Conservation (phyloP, 2,888 invertebrate genomes). For the Tolmerus cingulatus region DNA sequence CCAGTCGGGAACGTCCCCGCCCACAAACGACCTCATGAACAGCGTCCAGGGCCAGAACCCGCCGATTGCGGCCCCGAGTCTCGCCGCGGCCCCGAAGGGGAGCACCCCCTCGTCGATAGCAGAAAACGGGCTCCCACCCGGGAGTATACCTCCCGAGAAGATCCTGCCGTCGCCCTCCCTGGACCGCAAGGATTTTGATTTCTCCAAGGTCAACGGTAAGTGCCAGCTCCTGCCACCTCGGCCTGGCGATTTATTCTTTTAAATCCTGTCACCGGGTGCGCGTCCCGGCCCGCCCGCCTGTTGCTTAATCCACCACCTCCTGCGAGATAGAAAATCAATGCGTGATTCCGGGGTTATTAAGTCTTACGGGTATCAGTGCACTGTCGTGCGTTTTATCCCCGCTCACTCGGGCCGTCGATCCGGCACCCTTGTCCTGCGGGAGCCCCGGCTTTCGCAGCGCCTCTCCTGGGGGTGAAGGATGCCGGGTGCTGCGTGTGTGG, state of each 20-base stretch:
- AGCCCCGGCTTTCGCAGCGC: neutral
- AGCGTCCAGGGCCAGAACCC: constrained; percentile 54
- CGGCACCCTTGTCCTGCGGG: neutral
- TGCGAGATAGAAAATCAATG: constrained; percentile 34
- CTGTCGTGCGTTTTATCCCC: constrained; percentile 29
- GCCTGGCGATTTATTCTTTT: neutral
- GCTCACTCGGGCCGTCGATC: neutral
- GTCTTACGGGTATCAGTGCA: constrained; percentile 27
- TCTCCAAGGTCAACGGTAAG: constrained; percentile 64
- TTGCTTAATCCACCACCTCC: constrained; percentile 30
- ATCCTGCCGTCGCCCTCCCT: constrained; percentile 59
- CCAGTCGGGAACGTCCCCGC: constrained; percentile 15
- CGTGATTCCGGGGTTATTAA: constrained; percentile 30
- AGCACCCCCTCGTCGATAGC: constrained; percentile 54
- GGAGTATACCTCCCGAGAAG: constrained; percentile 53
- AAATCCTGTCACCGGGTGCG: neutral
- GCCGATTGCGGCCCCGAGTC: constrained; percentile 54
- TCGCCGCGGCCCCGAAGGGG: constrained; percentile 58
- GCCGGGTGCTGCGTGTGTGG: neutral
- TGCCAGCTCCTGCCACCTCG: constrained; percentile 47
- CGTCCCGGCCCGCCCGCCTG: neutral
- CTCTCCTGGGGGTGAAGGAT: neutral
- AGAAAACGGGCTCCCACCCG: constrained; percentile 47
- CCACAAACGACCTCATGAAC: constrained; percentile 42
- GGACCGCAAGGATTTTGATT: constrained; percentile 61